phyloP scores from a whole-genome alignment of 92 coral and sea anemone species.

The Scolanthus callimorphus region DNA sequence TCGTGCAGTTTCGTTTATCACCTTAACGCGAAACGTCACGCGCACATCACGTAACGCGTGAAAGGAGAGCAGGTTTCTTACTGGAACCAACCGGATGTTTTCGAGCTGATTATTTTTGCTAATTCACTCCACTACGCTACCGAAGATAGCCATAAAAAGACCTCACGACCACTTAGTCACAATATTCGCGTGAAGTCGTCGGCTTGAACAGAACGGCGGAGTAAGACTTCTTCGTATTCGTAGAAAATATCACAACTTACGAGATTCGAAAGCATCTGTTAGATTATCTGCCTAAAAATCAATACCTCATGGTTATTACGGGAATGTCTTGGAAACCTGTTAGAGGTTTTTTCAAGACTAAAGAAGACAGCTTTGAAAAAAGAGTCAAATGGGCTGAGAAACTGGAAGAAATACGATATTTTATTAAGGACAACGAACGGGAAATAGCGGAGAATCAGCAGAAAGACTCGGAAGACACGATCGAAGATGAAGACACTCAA shows the following conservation, averaged over 20 bases:
- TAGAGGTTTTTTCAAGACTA: slow-evolving; percentile 13
- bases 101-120: neutral
- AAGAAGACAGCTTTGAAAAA: slow-evolving; percentile 14
- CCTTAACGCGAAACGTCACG: slow-evolving; percentile 1
- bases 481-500: neutral
- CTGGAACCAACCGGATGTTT: slow-evolving; percentile 1
- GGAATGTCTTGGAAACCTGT: slow-evolving; percentile 34
- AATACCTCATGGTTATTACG: neutral
- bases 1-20: too few relatives aligned
- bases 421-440: slow-evolving; percentile 23
- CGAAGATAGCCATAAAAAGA: neutral
- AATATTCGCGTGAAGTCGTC: too few relatives aligned
- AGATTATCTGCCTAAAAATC: too few relatives aligned
- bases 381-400: slow-evolving; percentile 53
- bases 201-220: too few relatives aligned
- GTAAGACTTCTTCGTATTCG: too few relatives aligned
- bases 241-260: too few relatives aligned
- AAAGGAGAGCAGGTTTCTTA: too few relatives aligned
- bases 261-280: too few relatives aligned
- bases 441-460: neutral
- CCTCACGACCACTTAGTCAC: too few relatives aligned
- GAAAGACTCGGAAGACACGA: neutral
- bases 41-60: too few relatives aligned
- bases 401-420: slow-evolving; percentile 50
- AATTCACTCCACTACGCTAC: neutral